Evolutionary conservation across 2,797 vertebrate species (phyloP).

Genomic region (Ctenopoma multispine): DNA sequence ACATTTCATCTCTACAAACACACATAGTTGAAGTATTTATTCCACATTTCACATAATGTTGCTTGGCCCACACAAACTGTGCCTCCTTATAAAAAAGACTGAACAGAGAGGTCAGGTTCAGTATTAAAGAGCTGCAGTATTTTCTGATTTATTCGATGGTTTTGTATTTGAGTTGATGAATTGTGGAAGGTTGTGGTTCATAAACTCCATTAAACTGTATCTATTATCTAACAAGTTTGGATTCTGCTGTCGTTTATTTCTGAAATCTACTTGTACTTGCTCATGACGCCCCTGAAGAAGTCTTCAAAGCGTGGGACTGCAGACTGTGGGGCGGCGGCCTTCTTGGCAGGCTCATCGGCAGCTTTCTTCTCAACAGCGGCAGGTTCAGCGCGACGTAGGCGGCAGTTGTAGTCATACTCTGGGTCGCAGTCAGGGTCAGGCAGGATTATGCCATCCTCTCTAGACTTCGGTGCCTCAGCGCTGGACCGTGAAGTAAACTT

Average conservation of each 20-base stretch:
- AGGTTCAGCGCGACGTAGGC: slow-evolving; percentile 73
- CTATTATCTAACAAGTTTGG: slow-evolving; percentile 9
- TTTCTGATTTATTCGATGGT: slow-evolving; percentile 11
- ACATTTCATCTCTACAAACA: slow-evolving; percentile 66
- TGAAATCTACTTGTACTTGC: slow-evolving; percentile 74
- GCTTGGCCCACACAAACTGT: slow-evolving; percentile 18
- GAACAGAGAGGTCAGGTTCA: slow-evolving; percentile 27
- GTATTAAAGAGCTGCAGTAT: slow-evolving; percentile 24
- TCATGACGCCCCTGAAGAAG: slow-evolving; percentile 77
- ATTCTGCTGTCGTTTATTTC: not conserved
- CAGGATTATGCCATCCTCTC: slow-evolving; percentile 72
- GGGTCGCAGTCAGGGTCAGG: slow-evolving; percentile 86
- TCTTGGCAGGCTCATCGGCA: slow-evolving; percentile 53
- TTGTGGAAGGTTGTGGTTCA: slow-evolving; percentile 26
- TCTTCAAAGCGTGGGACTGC: slow-evolving; percentile 74
- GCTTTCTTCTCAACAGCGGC: slow-evolving; percentile 43
- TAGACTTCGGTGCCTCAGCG: slow-evolving; percentile 30
- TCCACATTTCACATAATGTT: slow-evolving; percentile 59
- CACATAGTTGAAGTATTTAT: slow-evolving; percentile 58
- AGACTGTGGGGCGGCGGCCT: slow-evolving; percentile 34
- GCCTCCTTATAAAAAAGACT: slow-evolving; percentile 20
- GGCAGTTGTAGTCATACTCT: slow-evolving; percentile 85
- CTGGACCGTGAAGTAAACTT: slow-evolving; percentile 62
- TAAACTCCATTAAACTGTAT: slow-evolving; percentile 26
- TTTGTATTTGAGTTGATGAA: slow-evolving; percentile 4